phyloP scores from a whole-genome alignment of 2,113 vertebrate genomes.

The Oncorhynchus keta region DNA sequence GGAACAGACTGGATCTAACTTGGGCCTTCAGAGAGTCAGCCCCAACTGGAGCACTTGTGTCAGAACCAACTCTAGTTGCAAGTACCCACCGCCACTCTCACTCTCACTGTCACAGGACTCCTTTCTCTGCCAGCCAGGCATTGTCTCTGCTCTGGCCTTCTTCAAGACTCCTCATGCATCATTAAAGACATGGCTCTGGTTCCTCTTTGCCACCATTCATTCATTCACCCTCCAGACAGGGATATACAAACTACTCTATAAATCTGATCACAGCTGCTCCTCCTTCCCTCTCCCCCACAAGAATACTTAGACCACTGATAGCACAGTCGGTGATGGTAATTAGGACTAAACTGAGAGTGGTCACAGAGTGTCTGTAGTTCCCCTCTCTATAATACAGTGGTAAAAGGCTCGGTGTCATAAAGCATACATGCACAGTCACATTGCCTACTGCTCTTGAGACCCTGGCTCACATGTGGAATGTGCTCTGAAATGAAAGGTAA shows the following conservation, averaged over 20 bases:
- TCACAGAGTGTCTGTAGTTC: background rate
- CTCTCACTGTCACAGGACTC: slow-evolving; percentile 49
- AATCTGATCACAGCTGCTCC: slow-evolving; percentile 54
- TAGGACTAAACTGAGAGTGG: background rate
- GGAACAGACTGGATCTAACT: too few relatives aligned
- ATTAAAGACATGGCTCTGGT: slow-evolving; percentile 73
- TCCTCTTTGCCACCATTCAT: slow-evolving; percentile 46
- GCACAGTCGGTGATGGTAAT: background rate
- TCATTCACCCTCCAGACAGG: slow-evolving; percentile 38
- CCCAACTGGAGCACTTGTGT: slow-evolving; percentile 14
- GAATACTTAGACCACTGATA: background rate
- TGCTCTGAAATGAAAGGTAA: background rate
- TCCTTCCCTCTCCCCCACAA: background rate
- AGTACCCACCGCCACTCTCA: slow-evolving; percentile 14
- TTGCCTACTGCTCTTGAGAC: background rate
- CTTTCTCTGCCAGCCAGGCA: slow-evolving; percentile 51
- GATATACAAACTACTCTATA: slow-evolving; percentile 23
- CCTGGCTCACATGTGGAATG: background rate
- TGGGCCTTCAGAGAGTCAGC: slow-evolving; percentile 4
- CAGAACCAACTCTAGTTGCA: background rate
- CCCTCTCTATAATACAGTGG: background rate
- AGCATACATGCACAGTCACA: background rate
- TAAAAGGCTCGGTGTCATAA: slow-evolving; percentile 6
- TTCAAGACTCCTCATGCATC: slow-evolving; percentile 68
- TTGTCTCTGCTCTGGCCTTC: slow-evolving; percentile 24